Percentiles rank a stretch among this genome's conserved stretches.
phyloP scores from a whole-genome alignment of 2,888 invertebrate genomes.

The Andrena trimmerana region DNA sequence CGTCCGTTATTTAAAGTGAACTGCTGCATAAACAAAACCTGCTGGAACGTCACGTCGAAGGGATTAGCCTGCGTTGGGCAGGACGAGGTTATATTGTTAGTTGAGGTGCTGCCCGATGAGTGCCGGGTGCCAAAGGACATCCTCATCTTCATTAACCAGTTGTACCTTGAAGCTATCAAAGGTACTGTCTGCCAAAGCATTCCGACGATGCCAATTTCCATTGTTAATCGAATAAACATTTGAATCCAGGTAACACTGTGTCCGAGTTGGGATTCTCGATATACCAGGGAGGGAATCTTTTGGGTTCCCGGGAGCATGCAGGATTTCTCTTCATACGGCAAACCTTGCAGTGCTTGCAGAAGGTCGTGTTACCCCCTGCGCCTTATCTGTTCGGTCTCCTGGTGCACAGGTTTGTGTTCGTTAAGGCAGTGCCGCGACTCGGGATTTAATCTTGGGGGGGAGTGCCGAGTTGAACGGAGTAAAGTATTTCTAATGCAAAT shows the following conservation, averaged over 20 bases:
- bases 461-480: no score
- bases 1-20: slow-evolving; percentile 87
- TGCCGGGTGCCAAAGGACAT: slow-evolving; percentile 90
- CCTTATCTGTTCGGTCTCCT: slow-evolving; percentile 92
- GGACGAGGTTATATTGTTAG: slow-evolving; percentile 92
- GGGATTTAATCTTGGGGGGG: no score
- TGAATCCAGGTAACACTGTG: slow-evolving; percentile 88
- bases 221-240: background rate
- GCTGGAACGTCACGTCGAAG: slow-evolving; percentile 92
- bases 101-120: slow-evolving; percentile 89
- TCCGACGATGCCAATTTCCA: slow-evolving; percentile 5
- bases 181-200: slow-evolving; percentile 77
- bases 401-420: slow-evolving; percentile 88
- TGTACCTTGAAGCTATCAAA: slow-evolving; percentile 90
- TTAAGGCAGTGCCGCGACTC: background rate
- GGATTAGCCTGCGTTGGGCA: slow-evolving; percentile 93
- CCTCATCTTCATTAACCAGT: slow-evolving; percentile 90
- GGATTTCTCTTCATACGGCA: slow-evolving; percentile 94
- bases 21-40: slow-evolving; percentile 90
- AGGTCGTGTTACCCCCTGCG: slow-evolving; percentile 90
- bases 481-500: no score
- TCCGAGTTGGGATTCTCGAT: slow-evolving; percentile 90
- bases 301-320: slow-evolving; percentile 91
- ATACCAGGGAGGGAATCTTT: slow-evolving; percentile 87
- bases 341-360: slow-evolving; percentile 93